These are phyloP conservation scores for Emydoidea blandingii DNA, from an alignment of 2,797 vertebrate species.

Conservation along the genomic window DNA sequence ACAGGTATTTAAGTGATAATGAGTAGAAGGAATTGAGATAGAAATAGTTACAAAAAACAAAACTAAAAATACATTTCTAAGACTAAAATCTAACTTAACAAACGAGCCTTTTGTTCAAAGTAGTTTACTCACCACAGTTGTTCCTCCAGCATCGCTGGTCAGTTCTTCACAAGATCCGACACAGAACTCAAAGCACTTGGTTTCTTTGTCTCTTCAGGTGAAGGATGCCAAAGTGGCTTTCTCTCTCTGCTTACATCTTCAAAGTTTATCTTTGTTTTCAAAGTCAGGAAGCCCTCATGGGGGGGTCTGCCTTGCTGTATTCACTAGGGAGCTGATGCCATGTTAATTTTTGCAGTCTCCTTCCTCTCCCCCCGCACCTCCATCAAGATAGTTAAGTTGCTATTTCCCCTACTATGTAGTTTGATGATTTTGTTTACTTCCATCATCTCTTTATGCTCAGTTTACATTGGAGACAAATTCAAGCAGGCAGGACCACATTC, in stretches of 20 bases:
- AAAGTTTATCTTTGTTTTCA: not conserved
- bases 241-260: not conserved
- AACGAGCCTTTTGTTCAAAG: not conserved
- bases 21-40: not conserved
- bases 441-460: not conserved
- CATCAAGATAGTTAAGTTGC: not conserved
- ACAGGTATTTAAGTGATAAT: not conserved
- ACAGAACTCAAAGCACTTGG: not conserved
- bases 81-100: not conserved
- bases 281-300: not conserved
- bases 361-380: not conserved
- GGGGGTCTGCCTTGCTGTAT: not conserved
- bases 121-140: not conserved
- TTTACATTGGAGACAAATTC: not conserved
- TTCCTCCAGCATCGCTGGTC: not conserved
- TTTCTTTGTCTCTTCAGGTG: not conserved
- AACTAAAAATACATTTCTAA: not conserved
- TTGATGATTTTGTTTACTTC: not conserved
- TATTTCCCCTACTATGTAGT: not conserved
- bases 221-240: not conserved
- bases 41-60: not conserved
- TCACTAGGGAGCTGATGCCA: not conserved
- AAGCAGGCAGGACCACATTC: not conserved
- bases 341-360: not conserved
- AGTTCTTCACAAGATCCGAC: not conserved